Evolutionary conservation across 2,113 vertebrate species (phyloP), one percentile per base, ranked within the genome.

Genomic region (Argyrosomus japonicus): DNA sequence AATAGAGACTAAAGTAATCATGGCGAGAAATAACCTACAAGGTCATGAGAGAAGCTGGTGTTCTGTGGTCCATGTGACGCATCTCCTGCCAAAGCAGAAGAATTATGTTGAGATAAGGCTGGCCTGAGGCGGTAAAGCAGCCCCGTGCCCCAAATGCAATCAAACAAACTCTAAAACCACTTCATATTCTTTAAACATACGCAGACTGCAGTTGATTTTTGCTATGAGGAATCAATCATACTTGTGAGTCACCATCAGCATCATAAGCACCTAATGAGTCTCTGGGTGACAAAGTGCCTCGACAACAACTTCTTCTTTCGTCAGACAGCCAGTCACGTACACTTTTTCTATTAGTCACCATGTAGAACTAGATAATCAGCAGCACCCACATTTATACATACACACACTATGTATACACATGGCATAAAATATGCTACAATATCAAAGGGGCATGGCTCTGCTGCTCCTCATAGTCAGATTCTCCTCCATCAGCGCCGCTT

Each of bases 231-330:
- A 90, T 90, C 83, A 86, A 74, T 92, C 80, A 79, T 54, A 48
- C 63, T 32, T 64, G 67, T 74, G 88, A 91, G 74, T 90, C 89
- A 87, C 72, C 78, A 29, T 67, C 75, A 68, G 68, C 80, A 75
- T 89, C 90, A 84, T 71, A 25, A 88, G 61, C 79, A 73, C 70
- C 75, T 88, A 81, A 87, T 85, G 87, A 88, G 84, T 77, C 69
- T 87, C 29, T 0, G 61, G 51, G 63, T 78, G 83, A 88, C 85
- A 77, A 68, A 88, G 79, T 70, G 58, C 67, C 40, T 10, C 60
- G 32, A 73, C 73, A 89, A 87, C 82, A 90, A 91, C 81, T 87
- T 47, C 87, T 87, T 47, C 87, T 87, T 71, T 83, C 64, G 56
- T 89, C 81, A 89, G 83, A 78, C 76, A 60, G 48, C 65, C 27